Evolutionary conservation across 1,140 invertebrate species (phyloP).

Genomic region (Neotoxoptera formosana): DNA sequence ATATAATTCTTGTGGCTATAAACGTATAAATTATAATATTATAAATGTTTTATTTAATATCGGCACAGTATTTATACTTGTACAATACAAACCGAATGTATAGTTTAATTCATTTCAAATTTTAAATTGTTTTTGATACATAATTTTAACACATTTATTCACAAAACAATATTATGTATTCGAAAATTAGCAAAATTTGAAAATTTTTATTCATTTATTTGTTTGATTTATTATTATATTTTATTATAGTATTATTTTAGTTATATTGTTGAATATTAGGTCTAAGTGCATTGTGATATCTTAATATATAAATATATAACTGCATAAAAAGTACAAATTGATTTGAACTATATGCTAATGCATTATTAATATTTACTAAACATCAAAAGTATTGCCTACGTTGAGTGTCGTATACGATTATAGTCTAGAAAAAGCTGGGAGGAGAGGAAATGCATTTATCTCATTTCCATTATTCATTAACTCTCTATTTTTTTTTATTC

Average conservation of each 20-base stretch:
- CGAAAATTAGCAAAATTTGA: background rate
- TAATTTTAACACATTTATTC: background rate
- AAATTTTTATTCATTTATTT: background rate
- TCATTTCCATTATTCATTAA: background rate
- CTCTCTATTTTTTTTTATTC: background rate
- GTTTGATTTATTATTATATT: background rate
- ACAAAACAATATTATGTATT: background rate
- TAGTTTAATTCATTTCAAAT: background rate
- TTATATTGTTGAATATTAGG: background rate
- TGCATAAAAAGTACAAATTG: background rate
- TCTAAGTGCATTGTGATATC: background rate
- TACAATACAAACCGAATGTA: background rate
- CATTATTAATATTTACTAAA: background rate
- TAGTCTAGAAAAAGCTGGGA: background rate
- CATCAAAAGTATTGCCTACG: background rate
- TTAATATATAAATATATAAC: background rate
- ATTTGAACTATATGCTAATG: background rate
- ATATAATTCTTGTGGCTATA: background rate
- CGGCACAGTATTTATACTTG: background rate
- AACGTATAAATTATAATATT: background rate
- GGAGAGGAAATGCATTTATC: background rate
- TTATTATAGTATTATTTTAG: background rate
- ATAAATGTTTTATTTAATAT: constrained; percentile 3
- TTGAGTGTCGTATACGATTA: background rate
- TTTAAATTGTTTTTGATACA: background rate